Conservation (phyloP, 1,140 invertebrate genomes). For the Tribolium castaneum region DNA sequence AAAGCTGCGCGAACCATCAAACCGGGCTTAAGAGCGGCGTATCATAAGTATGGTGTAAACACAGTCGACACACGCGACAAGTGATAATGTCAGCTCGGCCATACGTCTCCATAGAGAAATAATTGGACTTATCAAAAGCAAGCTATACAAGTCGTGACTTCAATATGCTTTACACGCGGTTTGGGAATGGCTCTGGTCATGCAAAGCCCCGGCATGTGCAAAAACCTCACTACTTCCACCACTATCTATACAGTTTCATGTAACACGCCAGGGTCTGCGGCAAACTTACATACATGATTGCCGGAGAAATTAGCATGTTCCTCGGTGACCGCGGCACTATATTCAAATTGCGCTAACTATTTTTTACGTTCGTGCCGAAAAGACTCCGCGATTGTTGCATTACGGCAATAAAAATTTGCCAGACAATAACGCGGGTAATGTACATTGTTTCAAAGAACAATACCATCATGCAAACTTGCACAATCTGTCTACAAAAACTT, state of each 20-base stretch:
- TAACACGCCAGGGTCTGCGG: slow-evolving; percentile 37
- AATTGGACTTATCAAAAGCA: slow-evolving; percentile 43
- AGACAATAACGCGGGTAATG: slow-evolving; percentile 53
- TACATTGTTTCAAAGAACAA: slow-evolving; percentile 55
- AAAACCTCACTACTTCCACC: slow-evolving; percentile 40
- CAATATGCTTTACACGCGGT: slow-evolving; percentile 37
- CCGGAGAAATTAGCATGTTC: slow-evolving; percentile 13
- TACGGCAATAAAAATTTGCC: slow-evolving; percentile 54
- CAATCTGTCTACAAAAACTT: slow-evolving; percentile 57
- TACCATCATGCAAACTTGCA: slow-evolving; percentile 55
- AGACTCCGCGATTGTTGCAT: background rate
- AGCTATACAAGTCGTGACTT: slow-evolving; percentile 41
- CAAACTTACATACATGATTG: slow-evolving; percentile 14
- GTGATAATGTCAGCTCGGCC: slow-evolving; percentile 35
- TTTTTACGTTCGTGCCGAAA: background rate
- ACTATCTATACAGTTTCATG: slow-evolving; percentile 41
- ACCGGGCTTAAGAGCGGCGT: background rate
- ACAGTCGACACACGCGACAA: slow-evolving; percentile 36
- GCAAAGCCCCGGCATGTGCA: slow-evolving; percentile 39
- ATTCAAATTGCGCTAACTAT: background rate
- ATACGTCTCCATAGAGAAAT: slow-evolving; percentile 43
- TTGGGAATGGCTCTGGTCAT: slow-evolving; percentile 36
- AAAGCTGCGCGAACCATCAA: background rate
- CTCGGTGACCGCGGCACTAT: background rate
- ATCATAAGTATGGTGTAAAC: slow-evolving; percentile 27